Evolutionary conservation across 2,888 invertebrate species (phyloP), one percentile per base, ranked within the genome.

Genomic region (Pachliopta kotzebuea): DNA sequence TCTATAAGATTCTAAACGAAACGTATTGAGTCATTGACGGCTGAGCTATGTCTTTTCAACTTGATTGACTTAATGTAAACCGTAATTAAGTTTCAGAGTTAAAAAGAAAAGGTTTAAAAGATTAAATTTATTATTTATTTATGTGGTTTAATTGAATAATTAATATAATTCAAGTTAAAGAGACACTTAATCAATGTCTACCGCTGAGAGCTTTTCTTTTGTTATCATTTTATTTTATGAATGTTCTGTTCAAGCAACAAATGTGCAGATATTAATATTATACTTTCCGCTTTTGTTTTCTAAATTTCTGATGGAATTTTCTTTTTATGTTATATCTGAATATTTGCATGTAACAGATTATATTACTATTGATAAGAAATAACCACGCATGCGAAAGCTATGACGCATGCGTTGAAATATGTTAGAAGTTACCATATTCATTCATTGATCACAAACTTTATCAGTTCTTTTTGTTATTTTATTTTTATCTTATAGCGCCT

Each of bases 21-120:
- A 45, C 45, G 58, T 53, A 42, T 63, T 74, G 83, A 85, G 83
- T 84, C 81, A 82, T 89, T 87, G 87, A 78, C 85, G 84, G 83
- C 73, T 76, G 78, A 78, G 78, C 73, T 75, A 76, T 71, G 68
- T 82, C 83, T 84, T 84, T 84, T 82, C 85, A 87, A 89, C 87
- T 88, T 86, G 85, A 85, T 72, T 57, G 45, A 52, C 55, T 62
- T 1, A n/a, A 45, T 45, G 14, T 45, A n/a, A 45, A 45, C 18
- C 8, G 11, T 45, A 4, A n/a, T 45, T 45, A 6, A 45, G 45
- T 18, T 45, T n/a, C n/a, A 45, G 18, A 45, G n/a, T 2, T 45
- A n/a, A n/a, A 42, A 45, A 18, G 7, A 45, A 37, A 37, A 37
- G 37, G 37, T 37, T 37, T 37, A 37, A 14, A 14, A 11, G 8